phyloP scores from a whole-genome alignment of 2,888 invertebrate species.

The Hirtodrosophila duncani region DNA sequence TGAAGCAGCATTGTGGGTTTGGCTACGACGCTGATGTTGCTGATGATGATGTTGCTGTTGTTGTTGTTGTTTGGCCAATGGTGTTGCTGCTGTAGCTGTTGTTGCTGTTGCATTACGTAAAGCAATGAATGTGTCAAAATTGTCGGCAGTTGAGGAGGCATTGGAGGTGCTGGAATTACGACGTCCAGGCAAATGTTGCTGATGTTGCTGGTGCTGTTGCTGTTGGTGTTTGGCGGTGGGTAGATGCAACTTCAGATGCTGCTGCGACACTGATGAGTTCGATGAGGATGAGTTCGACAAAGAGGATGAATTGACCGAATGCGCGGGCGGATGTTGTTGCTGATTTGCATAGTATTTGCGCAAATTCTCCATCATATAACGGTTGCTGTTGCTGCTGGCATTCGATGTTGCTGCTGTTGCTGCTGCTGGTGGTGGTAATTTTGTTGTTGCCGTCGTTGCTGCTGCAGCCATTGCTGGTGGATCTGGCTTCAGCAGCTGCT shows the following conservation, averaged over 20 bases:
- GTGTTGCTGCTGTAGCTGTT: slow-evolving; percentile 26
- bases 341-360: slow-evolving; percentile 76
- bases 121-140: slow-evolving; percentile 75
- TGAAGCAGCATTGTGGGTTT: slow-evolving; percentile 23
- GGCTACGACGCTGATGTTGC: slow-evolving; percentile 27
- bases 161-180: slow-evolving; percentile 75
- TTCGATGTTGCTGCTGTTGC: slow-evolving; percentile 33
- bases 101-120: slow-evolving; percentile 58
- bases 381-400: slow-evolving; percentile 55
- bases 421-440: slow-evolving; percentile 27
- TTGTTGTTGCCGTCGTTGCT: slow-evolving; percentile 25
- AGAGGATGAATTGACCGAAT: slow-evolving; percentile 73
- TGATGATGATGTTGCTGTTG: slow-evolving; percentile 23
- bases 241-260: slow-evolving; percentile 44
- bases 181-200: slow-evolving; percentile 50
- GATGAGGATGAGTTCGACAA: slow-evolving; percentile 75
- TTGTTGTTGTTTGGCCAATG: slow-evolving; percentile 40
- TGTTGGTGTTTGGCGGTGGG: slow-evolving; percentile 44
- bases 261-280: slow-evolving; percentile 74
- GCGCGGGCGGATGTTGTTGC: slow-evolving; percentile 67
- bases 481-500: slow-evolving; percentile 38
- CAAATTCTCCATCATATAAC: slow-evolving; percentile 74
- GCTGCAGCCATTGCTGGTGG: slow-evolving; percentile 28
- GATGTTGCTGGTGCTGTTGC: slow-evolving; percentile 33
- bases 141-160: slow-evolving; percentile 73